These are phyloP conservation scores for Agonopterix arenella DNA, from an alignment of 2,888 invertebrate species.

Conservation along the genomic window DNA sequence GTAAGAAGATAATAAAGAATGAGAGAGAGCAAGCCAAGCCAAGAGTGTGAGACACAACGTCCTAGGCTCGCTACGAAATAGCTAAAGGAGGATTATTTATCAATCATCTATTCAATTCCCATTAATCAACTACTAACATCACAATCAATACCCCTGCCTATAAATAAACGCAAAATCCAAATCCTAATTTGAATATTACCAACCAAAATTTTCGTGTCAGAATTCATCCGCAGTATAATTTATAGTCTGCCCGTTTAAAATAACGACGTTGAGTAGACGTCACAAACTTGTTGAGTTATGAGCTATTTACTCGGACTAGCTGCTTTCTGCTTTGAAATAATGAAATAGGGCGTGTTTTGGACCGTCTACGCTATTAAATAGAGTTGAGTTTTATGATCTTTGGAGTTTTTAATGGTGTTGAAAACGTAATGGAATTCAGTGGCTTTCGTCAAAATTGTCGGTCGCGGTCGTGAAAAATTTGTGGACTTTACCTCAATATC, in stretches of 20 bases:
- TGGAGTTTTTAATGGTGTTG: conserved; percentile 5
- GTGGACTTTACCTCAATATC: too few relatives aligned
- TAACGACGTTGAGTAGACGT: conserved; percentile 18
- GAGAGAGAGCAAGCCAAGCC: too few relatives aligned
- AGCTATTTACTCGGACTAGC: conserved; percentile 18
- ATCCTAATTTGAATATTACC: neutral
- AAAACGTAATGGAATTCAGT: neutral
- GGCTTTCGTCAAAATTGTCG: too few relatives aligned
- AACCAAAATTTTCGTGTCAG: conserved; percentile 31
- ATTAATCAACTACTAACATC: neutral
- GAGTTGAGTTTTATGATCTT: too few relatives aligned
- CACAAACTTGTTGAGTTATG: conserved; percentile 30
- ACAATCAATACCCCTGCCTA: neutral
- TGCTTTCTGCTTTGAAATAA: neutral
- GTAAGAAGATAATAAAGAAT: too few relatives aligned
- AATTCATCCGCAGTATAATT: conserved; percentile 27
- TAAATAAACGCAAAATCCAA: neutral
- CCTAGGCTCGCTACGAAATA: too few relatives aligned
- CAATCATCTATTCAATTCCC: too few relatives aligned
- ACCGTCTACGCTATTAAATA: too few relatives aligned
- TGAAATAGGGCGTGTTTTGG: too few relatives aligned
- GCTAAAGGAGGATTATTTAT: too few relatives aligned
- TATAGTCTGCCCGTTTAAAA: conserved; percentile 23
- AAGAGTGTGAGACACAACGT: too few relatives aligned
- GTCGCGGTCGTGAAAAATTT: too few relatives aligned